These are phyloP conservation scores for Bombyx mandarina DNA, from an alignment of 1,140 invertebrate genomes.

Conservation along the genomic window DNA sequence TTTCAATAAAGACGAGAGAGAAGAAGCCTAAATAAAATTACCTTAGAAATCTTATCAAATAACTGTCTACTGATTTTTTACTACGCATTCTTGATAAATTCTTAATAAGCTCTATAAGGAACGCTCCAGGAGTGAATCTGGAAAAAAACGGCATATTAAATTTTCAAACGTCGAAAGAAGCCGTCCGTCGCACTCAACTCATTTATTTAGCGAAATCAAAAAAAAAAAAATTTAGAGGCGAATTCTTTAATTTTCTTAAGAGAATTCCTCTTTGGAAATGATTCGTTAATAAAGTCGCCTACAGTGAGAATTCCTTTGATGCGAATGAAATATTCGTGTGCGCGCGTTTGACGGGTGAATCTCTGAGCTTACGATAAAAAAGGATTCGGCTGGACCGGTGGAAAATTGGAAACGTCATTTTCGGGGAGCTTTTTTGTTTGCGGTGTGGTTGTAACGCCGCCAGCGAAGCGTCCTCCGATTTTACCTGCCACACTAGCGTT, in stretches of 20 bases:
- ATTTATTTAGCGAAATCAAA: constrained; percentile 36
- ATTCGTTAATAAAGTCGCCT: constrained; percentile 48
- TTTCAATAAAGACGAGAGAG: too few species aligned
- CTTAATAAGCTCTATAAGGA: constrained; percentile 31
- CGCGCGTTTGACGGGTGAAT: constrained; percentile 42
- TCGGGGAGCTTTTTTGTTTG: constrained; percentile 54
- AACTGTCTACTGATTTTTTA: constrained; percentile 20
- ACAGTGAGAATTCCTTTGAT: constrained; percentile 42
- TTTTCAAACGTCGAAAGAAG: constrained; percentile 20
- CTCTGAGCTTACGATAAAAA: constrained; percentile 58
- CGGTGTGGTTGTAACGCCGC: constrained; percentile 30
- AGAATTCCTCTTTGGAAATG: constrained; percentile 45
- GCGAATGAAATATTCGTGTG: constrained; percentile 50
- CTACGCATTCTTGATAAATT: constrained; percentile 23
- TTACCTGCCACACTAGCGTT: constrained; percentile 33
- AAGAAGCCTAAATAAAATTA: too few species aligned
- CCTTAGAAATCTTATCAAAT: constrained; percentile 9
- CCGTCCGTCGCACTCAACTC: constrained; percentile 26
- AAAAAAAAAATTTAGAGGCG: constrained; percentile 29
- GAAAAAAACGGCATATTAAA: constrained; percentile 24
- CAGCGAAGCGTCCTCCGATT: constrained; percentile 25
- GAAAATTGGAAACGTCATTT: constrained; percentile 70
- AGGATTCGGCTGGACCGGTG: constrained; percentile 61
- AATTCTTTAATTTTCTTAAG: constrained; percentile 49
- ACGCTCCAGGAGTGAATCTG: constrained; percentile 21